These are phyloP conservation scores for Porites rus DNA, from an alignment of 92 coral and sea anemone genomes.

Conservation along the genomic window DNA sequence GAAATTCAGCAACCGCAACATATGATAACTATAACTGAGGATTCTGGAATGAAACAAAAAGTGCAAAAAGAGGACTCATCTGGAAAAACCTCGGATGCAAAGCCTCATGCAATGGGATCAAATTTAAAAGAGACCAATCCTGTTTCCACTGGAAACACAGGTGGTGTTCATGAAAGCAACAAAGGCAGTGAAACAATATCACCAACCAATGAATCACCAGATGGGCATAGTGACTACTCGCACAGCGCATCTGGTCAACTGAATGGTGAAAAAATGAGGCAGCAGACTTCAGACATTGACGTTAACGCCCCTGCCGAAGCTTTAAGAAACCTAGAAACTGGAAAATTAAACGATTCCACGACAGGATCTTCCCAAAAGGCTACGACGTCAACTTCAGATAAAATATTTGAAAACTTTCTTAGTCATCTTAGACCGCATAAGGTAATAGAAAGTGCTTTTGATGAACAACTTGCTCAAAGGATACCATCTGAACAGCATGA, in stretches of 20 bases:
- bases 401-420: not conserved
- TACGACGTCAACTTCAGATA: not conserved
- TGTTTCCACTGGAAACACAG: not conserved
- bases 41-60: not conserved
- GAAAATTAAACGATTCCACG: conserved; percentile 6
- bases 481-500: conserved; percentile 10
- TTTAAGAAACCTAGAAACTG: not conserved
- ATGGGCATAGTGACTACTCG: not conserved
- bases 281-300: not conserved
- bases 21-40: not conserved
- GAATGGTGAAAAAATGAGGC: not conserved
- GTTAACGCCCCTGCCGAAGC: not conserved
- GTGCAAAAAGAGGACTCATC: not conserved
- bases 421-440: conserved; percentile 38
- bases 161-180: not conserved
- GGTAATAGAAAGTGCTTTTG: conserved; percentile 37
- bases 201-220: not conserved
- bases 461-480: conserved; percentile 19
- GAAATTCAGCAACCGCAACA: not conserved
- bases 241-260: not conserved
- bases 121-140: not conserved
- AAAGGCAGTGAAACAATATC: not conserved
- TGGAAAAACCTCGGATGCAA: not conserved
- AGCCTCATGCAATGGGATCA: not conserved
- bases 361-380: not conserved